A percentile compares a stretch with the other conserved stretches of the same genome.
phyloP scores from a whole-genome alignment of 2,113 vertebrate species.

The Phaethornis superciliosus region DNA sequence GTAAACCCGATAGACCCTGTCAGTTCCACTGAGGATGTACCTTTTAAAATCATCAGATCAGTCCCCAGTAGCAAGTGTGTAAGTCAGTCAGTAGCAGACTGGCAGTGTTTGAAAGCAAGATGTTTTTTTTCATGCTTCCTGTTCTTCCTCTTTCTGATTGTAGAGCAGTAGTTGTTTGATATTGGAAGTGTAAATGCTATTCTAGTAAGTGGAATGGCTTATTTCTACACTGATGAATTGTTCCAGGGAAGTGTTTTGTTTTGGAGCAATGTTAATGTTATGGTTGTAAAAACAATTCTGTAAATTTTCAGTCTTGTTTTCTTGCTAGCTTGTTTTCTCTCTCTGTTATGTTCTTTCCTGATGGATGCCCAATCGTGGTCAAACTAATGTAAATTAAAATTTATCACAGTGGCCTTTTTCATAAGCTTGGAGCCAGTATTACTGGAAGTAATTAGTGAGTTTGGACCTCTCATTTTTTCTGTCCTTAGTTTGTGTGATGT shows the following conservation, averaged over 20 bases:
- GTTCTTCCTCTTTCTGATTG: not conserved
- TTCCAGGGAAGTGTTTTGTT: not conserved
- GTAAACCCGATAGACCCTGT: not conserved
- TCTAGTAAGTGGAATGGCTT: not conserved
- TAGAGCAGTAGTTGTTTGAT: not conserved
- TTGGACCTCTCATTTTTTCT: not conserved
- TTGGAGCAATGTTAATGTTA: not conserved
- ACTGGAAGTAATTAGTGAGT: not conserved
- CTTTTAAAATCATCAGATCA: not conserved
- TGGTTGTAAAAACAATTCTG: not conserved
- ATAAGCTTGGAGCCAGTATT: not conserved
- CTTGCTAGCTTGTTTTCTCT: not conserved
- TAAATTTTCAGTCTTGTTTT: not conserved
- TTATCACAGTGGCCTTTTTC: not conserved
- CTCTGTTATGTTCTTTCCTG: not conserved
- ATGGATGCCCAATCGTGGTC: not conserved
- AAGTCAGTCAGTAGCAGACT: not conserved
- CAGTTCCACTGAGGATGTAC: not conserved
- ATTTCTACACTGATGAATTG: not conserved
- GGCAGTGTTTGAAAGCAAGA: not conserved
- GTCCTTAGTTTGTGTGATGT: not conserved
- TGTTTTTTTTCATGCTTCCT: not conserved
- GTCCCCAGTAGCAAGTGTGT: not conserved
- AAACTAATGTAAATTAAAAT: not conserved
- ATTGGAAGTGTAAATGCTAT: not conserved